These are phyloP conservation scores for Campoletis sonorensis DNA, from an alignment of 1,140 invertebrate species.

Conservation along the genomic window DNA sequence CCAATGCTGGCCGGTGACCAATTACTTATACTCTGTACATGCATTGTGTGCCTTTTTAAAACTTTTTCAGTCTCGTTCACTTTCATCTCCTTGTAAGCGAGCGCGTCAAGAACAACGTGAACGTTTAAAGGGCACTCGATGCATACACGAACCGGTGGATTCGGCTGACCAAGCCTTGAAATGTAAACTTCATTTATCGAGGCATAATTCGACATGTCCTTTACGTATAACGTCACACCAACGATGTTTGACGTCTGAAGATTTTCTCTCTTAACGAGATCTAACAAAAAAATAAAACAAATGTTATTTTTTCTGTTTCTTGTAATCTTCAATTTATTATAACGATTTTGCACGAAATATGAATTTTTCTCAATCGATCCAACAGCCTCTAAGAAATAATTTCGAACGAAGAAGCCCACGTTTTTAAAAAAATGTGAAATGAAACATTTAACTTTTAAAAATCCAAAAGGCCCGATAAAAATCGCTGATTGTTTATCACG, in stretches of 20 bases:
- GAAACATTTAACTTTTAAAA: too few relatives aligned
- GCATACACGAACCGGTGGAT: slow-evolving; percentile 93
- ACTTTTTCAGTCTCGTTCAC: slow-evolving; percentile 67
- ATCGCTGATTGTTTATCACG: neutral
- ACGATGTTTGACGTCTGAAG: slow-evolving; percentile 84
- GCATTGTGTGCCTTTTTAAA: slow-evolving; percentile 85
- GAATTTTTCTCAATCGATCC: too few relatives aligned
- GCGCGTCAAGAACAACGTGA: slow-evolving; percentile 87
- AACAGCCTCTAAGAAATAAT: too few relatives aligned
- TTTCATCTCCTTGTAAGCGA: slow-evolving; percentile 79
- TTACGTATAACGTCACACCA: slow-evolving; percentile 88
- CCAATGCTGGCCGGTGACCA: slow-evolving; percentile 98
- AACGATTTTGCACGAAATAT: too few relatives aligned
- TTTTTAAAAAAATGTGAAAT: too few relatives aligned
- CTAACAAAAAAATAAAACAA: slow-evolving; percentile 68
- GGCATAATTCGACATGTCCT: slow-evolving; percentile 87
- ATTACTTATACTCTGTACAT: slow-evolving; percentile 95
- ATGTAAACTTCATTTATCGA: slow-evolving; percentile 88
- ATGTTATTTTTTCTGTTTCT: neutral
- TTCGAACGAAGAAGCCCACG: too few relatives aligned
- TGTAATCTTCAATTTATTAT: too few relatives aligned
- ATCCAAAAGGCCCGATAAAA: too few relatives aligned
- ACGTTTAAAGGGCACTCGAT: slow-evolving; percentile 88
- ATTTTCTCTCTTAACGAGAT: slow-evolving; percentile 78
- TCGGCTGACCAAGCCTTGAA: slow-evolving; percentile 84